Conservation (phyloP, 2,797 vertebrate species). For the Percopsis omiscomaycus region DNA sequence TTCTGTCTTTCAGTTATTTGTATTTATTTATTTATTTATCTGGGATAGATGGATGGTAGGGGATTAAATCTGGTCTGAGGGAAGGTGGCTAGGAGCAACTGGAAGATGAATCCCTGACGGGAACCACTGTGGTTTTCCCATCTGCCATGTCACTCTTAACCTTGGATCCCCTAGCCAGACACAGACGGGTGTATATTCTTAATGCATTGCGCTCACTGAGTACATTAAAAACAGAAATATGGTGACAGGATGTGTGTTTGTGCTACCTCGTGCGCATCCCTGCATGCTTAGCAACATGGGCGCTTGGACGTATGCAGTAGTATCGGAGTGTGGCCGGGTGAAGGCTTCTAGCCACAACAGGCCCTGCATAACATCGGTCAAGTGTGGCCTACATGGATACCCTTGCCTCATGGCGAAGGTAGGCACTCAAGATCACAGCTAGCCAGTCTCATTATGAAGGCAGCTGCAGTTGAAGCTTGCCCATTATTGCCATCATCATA, state of each 20-base stretch:
- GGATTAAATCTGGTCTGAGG: slow-evolving; percentile 19
- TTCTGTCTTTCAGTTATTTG: no score
- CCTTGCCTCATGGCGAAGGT: slow-evolving; percentile 49
- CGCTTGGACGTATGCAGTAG: slow-evolving; percentile 1
- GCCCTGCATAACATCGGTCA: slow-evolving; percentile 13
- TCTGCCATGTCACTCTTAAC: slow-evolving; percentile 58
- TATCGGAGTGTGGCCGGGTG: neutral
- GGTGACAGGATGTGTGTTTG: slow-evolving; percentile 6
- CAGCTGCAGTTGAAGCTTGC: slow-evolving; percentile 29
- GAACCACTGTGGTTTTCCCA: slow-evolving; percentile 52
- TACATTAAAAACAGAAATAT: slow-evolving; percentile 9
- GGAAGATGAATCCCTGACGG: slow-evolving; percentile 39
- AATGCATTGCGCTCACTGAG: slow-evolving; percentile 25
- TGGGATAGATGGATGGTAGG: slow-evolving; percentile 2
- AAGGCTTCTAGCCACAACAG: slow-evolving; percentile 2
- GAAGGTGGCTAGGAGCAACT: slow-evolving; percentile 3
- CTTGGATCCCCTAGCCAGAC: slow-evolving; percentile 42
- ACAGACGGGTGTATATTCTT: slow-evolving; percentile 44
- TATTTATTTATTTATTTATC: neutral
- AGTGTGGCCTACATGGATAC: slow-evolving; percentile 10
- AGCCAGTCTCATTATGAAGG: slow-evolving; percentile 49
- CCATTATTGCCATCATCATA: slow-evolving; percentile 20
- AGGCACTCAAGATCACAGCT: slow-evolving; percentile 40
- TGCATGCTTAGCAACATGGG: slow-evolving; percentile 26
- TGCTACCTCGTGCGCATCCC: slow-evolving; percentile 17